Conservation (phyloP, 2,113 vertebrate genomes). For the Chrysemys picta region DNA sequence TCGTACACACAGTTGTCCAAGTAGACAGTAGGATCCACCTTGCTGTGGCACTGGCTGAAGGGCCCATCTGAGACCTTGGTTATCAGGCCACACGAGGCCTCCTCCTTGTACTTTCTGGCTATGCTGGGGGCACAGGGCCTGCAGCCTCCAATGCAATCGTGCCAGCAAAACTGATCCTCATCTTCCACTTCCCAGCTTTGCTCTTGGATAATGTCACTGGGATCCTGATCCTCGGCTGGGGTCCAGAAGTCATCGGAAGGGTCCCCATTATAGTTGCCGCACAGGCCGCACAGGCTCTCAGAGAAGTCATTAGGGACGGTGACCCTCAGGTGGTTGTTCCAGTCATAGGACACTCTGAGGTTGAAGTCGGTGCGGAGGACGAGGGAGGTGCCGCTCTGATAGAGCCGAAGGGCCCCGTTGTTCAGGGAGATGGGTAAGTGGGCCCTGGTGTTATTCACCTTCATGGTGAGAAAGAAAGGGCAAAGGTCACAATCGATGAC, state of each 20-base stretch:
- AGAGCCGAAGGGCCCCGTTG: conserved; percentile 17
- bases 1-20: conserved; percentile 82
- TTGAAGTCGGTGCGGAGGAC: conserved; percentile 59
- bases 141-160: conserved; percentile 28
- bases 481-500: not conserved
- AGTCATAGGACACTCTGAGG: conserved; percentile 70
- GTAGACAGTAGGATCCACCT: conserved; percentile 74
- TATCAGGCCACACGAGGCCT: conserved; percentile 79
- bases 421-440: conserved; percentile 61
- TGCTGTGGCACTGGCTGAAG: conserved; percentile 75
- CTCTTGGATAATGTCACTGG: conserved; percentile 68
- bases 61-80: conserved; percentile 57
- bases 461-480: not conserved
- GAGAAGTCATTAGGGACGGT: conserved; percentile 58
- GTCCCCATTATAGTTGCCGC: conserved; percentile 83
- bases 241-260: conserved; percentile 68
- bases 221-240: conserved; percentile 46
- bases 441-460: conserved; percentile 72
- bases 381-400: conserved; percentile 52
- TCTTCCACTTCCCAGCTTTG: conserved; percentile 77
- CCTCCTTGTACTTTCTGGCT: conserved; percentile 32
- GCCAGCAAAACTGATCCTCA: not conserved
- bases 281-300: conserved; percentile 78
- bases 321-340: conserved; percentile 58
- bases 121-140: conserved; percentile 66